These are phyloP conservation scores for Seriola quinqueradiata DNA, from an alignment of 2,113 vertebrate genomes.

Conservation along the genomic window DNA sequence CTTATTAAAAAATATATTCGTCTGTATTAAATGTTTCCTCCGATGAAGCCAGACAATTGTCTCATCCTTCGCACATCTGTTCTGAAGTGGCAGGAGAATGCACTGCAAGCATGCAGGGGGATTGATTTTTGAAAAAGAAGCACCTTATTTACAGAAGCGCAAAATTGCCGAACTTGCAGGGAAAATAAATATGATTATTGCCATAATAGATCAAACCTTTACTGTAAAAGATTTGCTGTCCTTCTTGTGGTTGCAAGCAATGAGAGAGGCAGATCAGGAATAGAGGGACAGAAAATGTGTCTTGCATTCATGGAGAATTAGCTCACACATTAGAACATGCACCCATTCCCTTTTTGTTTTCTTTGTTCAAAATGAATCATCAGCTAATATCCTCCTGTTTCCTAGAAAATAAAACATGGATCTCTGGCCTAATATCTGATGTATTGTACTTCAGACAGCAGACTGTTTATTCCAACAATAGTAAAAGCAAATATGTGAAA, in stretches of 20 bases:
- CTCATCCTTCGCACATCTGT: constrained; percentile 46
- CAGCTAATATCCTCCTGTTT: constrained; percentile 16
- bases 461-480: neutral
- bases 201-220: constrained; percentile 13
- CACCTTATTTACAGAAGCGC: constrained; percentile 2
- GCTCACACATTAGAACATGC: neutral
- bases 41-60: constrained; percentile 39
- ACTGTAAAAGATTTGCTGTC: neutral
- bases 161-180: constrained; percentile 8
- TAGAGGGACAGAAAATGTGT: neutral
- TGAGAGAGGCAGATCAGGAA: neutral
- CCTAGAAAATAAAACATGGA: constrained; percentile 11
- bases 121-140: neutral
- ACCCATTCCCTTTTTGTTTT: constrained; percentile 21
- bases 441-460: neutral
- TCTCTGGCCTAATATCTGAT: neutral
- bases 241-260: constrained; percentile 14
- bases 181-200: constrained; percentile 14
- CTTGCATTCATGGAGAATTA: constrained; percentile 1
- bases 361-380: constrained; percentile 8
- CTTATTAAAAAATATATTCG: constrained; percentile 53
- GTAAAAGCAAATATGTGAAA: neutral
- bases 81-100: constrained; percentile 4
- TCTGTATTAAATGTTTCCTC: constrained; percentile 67
- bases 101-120: neutral